phyloP scores from a whole-genome alignment of 2,113 vertebrate genomes.

The Cavia porcellus region DNA sequence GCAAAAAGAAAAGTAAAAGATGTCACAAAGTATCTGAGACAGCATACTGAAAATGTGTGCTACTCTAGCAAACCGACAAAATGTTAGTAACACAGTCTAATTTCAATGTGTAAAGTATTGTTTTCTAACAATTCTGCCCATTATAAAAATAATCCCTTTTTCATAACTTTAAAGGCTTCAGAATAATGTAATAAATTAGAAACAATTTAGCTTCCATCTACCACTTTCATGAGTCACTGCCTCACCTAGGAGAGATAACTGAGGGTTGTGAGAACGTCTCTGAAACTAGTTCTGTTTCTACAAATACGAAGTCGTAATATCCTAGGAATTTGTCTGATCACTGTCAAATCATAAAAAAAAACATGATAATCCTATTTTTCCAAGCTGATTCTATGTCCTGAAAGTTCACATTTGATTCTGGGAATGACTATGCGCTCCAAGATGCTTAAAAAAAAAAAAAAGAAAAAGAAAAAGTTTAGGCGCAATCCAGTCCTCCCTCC shows the following conservation, averaged over 20 bases:
- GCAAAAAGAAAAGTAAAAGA: not conserved
- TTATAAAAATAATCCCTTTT: slow-evolving; percentile 13
- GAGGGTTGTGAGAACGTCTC: not conserved
- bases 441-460: not conserved
- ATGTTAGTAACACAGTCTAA: not conserved
- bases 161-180: slow-evolving; percentile 18
- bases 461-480: not conserved
- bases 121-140: not conserved
- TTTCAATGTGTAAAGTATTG: slow-evolving; percentile 35
- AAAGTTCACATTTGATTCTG: not conserved
- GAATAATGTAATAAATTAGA: not conserved
- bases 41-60: not conserved
- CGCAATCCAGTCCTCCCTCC: not conserved
- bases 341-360: not conserved
- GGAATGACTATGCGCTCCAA: not conserved
- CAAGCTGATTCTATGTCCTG: not conserved
- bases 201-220: not conserved
- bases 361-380: not conserved
- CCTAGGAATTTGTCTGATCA: not conserved
- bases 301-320: not conserved
- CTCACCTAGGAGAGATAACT: not conserved
- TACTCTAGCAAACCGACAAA: not conserved
- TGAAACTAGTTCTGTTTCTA: slow-evolving; percentile 7
- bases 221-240: not conserved
- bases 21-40: not conserved